Conservation (phyloP, 2,797 vertebrate genomes). For the Phalloptychus januarius region DNA sequence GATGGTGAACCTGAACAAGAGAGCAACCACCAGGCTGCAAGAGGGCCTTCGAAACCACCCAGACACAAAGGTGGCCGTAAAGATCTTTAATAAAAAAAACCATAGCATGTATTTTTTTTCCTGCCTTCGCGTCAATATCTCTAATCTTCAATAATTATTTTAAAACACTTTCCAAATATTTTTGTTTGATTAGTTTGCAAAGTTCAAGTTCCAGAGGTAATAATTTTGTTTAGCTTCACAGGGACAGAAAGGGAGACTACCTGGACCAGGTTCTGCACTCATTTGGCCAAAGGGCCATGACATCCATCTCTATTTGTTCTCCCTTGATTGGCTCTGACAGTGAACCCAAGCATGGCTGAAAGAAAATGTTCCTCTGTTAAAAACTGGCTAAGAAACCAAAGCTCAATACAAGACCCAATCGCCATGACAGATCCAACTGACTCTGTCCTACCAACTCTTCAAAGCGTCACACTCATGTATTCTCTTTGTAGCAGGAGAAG, state of each 20-base stretch:
- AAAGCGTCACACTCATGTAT: constrained; percentile 21
- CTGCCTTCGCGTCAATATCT: background rate
- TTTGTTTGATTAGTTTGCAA: background rate
- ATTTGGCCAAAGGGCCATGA: constrained; percentile 61
- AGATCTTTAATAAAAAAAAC: constrained; percentile 30
- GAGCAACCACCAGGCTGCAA: constrained; percentile 51
- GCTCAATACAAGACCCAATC: constrained; percentile 57
- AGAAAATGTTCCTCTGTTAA: constrained; percentile 68
- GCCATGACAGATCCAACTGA: constrained; percentile 45
- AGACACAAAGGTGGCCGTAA: constrained; percentile 39
- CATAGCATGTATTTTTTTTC: constrained; percentile 9
- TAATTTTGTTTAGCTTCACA: constrained; percentile 28
- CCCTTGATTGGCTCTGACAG: constrained; percentile 76
- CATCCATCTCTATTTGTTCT: constrained; percentile 77
- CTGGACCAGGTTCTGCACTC: constrained; percentile 58
- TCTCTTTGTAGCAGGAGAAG: constrained; percentile 21
- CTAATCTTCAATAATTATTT: background rate
- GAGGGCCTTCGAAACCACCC: constrained; percentile 39
- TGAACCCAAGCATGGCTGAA: constrained; percentile 69
- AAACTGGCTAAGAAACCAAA: constrained; percentile 66
- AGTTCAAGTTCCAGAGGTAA: background rate
- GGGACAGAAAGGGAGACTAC: constrained; percentile 43
- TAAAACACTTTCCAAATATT: background rate
- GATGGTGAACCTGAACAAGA: constrained; percentile 71
- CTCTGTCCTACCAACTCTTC: constrained; percentile 39